A percentile compares a stretch with the other conserved stretches of the same genome.
These are phyloP conservation scores for Urocyon cinereoargenteus DNA, from an alignment of 2,797 vertebrate species.

Conservation along the genomic window DNA sequence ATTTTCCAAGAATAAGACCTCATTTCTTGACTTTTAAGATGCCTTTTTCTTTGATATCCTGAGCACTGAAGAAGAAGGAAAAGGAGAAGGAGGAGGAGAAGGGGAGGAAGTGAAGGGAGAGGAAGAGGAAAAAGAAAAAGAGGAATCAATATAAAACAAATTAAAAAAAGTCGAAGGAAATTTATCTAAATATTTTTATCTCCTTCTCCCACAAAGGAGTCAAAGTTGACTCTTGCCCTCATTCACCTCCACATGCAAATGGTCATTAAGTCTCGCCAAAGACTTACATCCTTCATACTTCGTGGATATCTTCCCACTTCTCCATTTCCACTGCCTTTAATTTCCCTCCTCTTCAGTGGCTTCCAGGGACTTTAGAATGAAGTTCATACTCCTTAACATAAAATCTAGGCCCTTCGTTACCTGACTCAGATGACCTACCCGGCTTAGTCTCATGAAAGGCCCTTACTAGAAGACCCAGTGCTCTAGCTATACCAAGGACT, in stretches of 20 bases:
- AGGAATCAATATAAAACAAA: constrained; percentile 46
- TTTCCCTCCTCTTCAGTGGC: background rate
- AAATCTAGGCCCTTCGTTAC: background rate
- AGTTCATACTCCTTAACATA: background rate
- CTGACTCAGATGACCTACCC: background rate
- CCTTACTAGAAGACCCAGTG: background rate
- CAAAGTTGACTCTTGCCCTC: background rate
- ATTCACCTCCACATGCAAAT: background rate
- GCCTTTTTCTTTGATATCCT: constrained; percentile 37
- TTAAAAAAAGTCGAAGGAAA: background rate
- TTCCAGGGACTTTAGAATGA: background rate
- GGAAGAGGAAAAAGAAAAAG: background rate
- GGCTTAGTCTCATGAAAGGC: background rate
- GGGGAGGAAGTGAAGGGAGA: background rate
- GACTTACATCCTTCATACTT: background rate
- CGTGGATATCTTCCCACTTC: background rate
- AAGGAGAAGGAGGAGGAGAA: background rate
- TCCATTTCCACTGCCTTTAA: background rate
- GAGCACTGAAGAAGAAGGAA: background rate
- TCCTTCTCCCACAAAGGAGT: background rate
- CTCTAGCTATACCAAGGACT: background rate
- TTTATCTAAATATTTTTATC: background rate
- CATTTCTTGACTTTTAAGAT: constrained; percentile 47
- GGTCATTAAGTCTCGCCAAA: background rate
- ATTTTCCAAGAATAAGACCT: constrained; percentile 18